Evolutionary conservation across 2,888 invertebrate genomes (phyloP).

Genomic region (Ferrisia virgata): DNA sequence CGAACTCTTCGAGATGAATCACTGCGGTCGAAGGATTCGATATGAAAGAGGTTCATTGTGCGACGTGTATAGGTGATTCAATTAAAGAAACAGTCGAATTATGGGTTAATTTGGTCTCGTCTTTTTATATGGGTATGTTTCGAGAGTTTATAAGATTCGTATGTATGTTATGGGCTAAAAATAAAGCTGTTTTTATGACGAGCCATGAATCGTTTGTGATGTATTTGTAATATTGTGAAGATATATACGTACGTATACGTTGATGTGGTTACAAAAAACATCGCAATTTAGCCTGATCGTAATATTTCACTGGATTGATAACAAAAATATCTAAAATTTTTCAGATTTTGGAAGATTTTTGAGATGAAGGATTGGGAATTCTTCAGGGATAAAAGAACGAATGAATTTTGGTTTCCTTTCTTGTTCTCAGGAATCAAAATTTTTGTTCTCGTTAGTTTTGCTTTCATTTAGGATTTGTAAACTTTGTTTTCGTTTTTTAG

Average conservation of each 20-base stretch:
- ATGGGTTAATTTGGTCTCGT: slow-evolving; percentile 5
- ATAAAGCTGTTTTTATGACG: not conserved
- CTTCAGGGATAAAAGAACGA: too few relatives aligned
- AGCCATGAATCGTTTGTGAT: not conserved
- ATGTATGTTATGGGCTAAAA: not conserved
- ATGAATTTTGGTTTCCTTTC: too few relatives aligned
- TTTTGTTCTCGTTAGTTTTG: too few relatives aligned
- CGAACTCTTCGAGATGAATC: slow-evolving; percentile 15
- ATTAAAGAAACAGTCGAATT: slow-evolving; percentile 9
- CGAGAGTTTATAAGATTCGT: not conserved
- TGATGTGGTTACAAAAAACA: too few relatives aligned
- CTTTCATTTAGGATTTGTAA: too few relatives aligned
- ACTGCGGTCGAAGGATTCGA: slow-evolving; percentile 18
- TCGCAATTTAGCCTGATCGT: too few relatives aligned
- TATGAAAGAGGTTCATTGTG: slow-evolving; percentile 24
- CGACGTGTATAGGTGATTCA: slow-evolving; percentile 13
- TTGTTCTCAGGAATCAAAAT: too few relatives aligned
- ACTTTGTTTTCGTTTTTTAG: too few relatives aligned
- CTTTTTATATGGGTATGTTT: not conserved
- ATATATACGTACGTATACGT: not conserved
- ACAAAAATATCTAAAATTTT: too few relatives aligned
- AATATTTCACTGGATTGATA: too few relatives aligned
- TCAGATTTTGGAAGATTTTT: too few relatives aligned
- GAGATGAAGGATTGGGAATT: too few relatives aligned
- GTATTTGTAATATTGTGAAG: not conserved